These are phyloP conservation scores for Laterallus jamaicensis DNA, from an alignment of 2,113 vertebrate species.

Conservation along the genomic window DNA sequence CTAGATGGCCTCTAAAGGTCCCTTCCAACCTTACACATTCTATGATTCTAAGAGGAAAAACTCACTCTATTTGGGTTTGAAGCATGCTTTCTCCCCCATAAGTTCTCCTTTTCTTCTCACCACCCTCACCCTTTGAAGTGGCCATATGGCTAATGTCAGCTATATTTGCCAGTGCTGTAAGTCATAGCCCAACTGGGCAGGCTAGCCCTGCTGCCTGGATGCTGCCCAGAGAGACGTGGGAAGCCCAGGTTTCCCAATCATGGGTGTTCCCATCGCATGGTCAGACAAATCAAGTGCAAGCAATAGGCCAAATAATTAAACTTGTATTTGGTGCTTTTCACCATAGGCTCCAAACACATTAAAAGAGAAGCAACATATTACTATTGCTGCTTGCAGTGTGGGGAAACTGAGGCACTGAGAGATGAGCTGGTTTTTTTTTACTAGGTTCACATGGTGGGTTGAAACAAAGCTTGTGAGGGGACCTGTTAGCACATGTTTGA, in stretches of 20 bases:
- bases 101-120: not conserved
- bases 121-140: not conserved
- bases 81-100: not conserved
- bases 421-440: not conserved
- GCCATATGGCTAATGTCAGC: not conserved
- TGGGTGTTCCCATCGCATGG: not conserved
- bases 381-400: not conserved
- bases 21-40: no score
- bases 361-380: not conserved
- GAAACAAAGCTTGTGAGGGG: slow-evolving; percentile 23
- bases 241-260: not conserved
- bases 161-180: not conserved
- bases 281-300: not conserved
- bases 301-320: not conserved
- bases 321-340: not conserved
- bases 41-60: not conserved
- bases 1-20: no score
- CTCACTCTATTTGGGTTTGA: not conserved
- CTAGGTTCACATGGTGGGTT: not conserved
- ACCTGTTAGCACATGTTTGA: slow-evolving; percentile 57
- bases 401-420: not conserved
- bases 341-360: not conserved
- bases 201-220: not conserved
- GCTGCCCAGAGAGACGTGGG: not conserved
- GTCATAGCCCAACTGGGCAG: not conserved